A percentile compares a stretch with the other conserved stretches of the same genome.
Evolutionary conservation across 2,888 invertebrate genomes (phyloP).

Genomic region (Perizoma flavofasciatum): DNA sequence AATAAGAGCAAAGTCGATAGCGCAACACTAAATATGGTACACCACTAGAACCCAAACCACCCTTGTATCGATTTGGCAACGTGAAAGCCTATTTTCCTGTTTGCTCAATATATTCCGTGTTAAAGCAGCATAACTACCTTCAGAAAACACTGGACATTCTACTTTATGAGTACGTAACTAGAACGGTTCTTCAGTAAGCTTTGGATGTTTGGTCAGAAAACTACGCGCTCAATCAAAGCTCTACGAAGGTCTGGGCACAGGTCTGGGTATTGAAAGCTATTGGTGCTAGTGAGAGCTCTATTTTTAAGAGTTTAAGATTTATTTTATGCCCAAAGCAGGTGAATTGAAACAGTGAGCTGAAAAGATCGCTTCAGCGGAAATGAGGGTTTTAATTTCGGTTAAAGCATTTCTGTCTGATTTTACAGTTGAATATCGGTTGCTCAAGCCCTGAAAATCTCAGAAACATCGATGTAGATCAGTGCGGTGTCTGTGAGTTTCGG

Average conservation of each 20-base stretch:
- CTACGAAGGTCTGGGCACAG: constrained; percentile 2
- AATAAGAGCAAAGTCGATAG: constrained; percentile 2
- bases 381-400: constrained; percentile 19
- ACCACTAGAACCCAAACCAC: constrained; percentile 13
- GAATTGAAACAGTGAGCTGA: constrained; percentile 19
- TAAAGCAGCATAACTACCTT: constrained; percentile 5
- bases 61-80: constrained; percentile 26
- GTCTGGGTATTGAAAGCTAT: neutral
- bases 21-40: neutral
- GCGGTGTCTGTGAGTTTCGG: constrained; percentile 2
- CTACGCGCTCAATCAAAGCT: constrained; percentile 6
- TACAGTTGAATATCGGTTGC: constrained; percentile 7
- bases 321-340: neutral
- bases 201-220: neutral
- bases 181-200: constrained; percentile 2
- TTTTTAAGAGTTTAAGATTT: neutral
- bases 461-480: constrained; percentile 7
- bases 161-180: neutral
- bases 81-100: constrained; percentile 28
- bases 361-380: constrained; percentile 24
- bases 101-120: constrained; percentile 8
- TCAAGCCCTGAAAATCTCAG: constrained; percentile 6
- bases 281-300: constrained; percentile 11
- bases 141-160: neutral
- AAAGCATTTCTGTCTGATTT: constrained; percentile 10